phyloP scores from a whole-genome alignment of 2,113 vertebrate species.

The Spilogale gracilis region DNA sequence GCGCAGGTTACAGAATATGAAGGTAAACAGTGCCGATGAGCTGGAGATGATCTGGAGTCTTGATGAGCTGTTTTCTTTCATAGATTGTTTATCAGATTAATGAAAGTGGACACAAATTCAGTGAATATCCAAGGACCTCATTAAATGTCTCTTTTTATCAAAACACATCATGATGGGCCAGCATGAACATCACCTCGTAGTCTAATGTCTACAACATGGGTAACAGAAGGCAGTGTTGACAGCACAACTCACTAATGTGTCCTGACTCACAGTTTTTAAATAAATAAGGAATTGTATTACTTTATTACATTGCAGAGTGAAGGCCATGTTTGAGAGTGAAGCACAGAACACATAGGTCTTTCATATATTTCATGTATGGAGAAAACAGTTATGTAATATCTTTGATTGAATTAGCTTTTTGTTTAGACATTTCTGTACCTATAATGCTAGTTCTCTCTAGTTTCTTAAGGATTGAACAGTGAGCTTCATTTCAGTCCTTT shows the following conservation, averaged over 20 bases:
- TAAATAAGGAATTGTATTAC: background rate
- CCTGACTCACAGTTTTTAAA: conserved; percentile 44
- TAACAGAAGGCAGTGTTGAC: background rate
- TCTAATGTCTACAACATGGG: background rate
- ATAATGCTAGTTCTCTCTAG: background rate
- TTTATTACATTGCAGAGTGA: background rate
- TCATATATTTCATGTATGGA: background rate
- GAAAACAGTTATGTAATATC: background rate
- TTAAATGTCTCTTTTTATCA: background rate
- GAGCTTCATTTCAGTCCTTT: background rate
- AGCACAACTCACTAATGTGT: background rate
- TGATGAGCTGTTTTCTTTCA: background rate
- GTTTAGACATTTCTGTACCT: background rate
- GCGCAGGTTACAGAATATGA: conserved; percentile 88
- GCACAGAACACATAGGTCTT: background rate
- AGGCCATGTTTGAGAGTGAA: background rate
- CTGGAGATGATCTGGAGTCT: background rate
- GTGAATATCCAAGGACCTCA: background rate
- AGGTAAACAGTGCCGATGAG: conserved; percentile 83
- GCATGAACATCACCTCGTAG: background rate
- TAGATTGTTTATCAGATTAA: background rate
- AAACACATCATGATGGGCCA: background rate
- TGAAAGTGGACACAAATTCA: background rate
- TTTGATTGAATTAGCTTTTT: background rate
- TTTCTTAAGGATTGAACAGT: conserved; percentile 30